phyloP scores from a whole-genome alignment of 53 echinoderm and acorn worm genomes.

The Temnopleurus reevesii region DNA sequence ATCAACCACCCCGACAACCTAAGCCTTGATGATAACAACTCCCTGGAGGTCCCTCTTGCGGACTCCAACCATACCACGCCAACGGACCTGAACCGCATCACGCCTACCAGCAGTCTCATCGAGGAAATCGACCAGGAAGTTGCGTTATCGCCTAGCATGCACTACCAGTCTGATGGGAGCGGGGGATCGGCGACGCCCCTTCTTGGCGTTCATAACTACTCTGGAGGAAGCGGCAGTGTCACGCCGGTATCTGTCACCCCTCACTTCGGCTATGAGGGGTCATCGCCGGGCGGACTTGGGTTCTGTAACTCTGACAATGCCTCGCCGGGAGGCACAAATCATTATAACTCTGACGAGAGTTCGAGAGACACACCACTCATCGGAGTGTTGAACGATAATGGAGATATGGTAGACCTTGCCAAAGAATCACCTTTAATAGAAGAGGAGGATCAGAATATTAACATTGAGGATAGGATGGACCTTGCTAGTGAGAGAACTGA shows the following conservation, averaged over 20 bases:
- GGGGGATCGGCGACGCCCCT: slow-evolving; percentile 23
- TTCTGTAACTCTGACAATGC: background rate
- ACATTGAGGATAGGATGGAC: slow-evolving; percentile 47
- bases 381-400: slow-evolving; percentile 33
- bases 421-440: slow-evolving; percentile 50
- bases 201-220: background rate
- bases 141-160: slow-evolving; percentile 14
- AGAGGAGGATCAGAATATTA: slow-evolving; percentile 39
- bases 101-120: slow-evolving; percentile 84
- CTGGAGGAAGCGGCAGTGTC: slow-evolving; percentile 1
- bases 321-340: slow-evolving; percentile 12
- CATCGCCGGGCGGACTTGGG: slow-evolving; percentile 9
- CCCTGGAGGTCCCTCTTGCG: slow-evolving; percentile 62
- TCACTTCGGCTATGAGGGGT: background rate
- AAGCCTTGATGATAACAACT: slow-evolving; percentile 69
- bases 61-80: slow-evolving; percentile 79
- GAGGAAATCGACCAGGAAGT: slow-evolving; percentile 78
- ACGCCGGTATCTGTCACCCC: background rate
- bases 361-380: slow-evolving; percentile 30
- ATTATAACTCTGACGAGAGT: slow-evolving; percentile 6
- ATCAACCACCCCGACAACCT: slow-evolving; percentile 64
- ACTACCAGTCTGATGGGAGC: slow-evolving; percentile 10
- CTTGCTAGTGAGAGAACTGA: background rate
- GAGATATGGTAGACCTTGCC: slow-evolving; percentile 5
- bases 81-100: slow-evolving; percentile 73